Evolutionary conservation across 2,113 vertebrate genomes (phyloP).

Genomic region (Phainopepla nitens): DNA sequence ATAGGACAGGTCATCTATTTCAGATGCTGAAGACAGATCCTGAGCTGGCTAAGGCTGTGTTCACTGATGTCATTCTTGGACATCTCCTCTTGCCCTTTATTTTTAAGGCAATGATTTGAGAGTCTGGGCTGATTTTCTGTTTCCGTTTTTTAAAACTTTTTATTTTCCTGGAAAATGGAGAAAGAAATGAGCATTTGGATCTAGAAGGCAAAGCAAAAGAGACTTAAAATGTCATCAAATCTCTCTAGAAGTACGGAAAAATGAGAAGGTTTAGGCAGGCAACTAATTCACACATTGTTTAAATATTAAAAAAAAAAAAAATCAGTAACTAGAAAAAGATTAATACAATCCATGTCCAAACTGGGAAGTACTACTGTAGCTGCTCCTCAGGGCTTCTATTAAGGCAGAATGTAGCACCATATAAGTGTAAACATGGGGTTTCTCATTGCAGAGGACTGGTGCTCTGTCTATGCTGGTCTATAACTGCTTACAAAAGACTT

Average conservation of each 20-base stretch:
- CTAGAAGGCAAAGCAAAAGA: not conserved
- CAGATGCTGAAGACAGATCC: not conserved
- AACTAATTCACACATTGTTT: not conserved
- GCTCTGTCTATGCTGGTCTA: not conserved
- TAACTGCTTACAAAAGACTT: not conserved
- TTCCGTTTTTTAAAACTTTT: not conserved
- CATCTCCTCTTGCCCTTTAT: not conserved
- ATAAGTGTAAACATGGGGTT: rapidly evolving
- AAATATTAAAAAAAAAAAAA: not conserved
- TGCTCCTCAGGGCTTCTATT: not conserved
- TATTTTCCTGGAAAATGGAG: not conserved
- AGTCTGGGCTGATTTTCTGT: not conserved
- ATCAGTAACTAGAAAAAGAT: not conserved
- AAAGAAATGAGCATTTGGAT: not conserved
- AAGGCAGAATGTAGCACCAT: not conserved
- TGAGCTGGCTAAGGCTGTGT: not conserved
- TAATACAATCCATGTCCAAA: not conserved
- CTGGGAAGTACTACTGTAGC: not conserved
- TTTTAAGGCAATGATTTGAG: not conserved
- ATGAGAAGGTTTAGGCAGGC: not conserved
- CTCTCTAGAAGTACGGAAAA: not conserved
- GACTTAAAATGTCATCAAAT: not conserved
- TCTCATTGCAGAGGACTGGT: not conserved
- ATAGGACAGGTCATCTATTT: not conserved
- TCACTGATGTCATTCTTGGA: not conserved